Percentiles rank a stretch among this genome's conserved stretches.
Evolutionary conservation across 2,797 vertebrate genomes (phyloP).

Genomic region (Pseudochirops corinnae): DNA sequence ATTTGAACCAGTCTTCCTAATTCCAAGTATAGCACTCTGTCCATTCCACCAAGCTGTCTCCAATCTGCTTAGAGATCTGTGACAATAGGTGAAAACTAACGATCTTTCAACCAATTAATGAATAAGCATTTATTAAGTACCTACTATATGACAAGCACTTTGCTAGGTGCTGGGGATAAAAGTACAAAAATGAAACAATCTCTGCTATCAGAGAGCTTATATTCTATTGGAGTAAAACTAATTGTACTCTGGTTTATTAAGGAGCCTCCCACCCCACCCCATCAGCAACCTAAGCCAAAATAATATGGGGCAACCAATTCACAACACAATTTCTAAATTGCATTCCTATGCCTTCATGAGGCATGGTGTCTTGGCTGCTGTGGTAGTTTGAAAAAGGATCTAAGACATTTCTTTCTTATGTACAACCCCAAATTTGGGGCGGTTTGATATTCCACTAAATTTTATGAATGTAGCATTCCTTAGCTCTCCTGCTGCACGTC

Average conservation of each 20-base stretch:
- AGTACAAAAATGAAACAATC: background rate
- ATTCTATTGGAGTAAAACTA: background rate
- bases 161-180: background rate
- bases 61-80: background rate
- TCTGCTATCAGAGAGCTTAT: background rate
- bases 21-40: background rate
- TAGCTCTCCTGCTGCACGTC: background rate
- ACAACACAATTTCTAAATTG: background rate
- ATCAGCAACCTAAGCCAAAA: background rate
- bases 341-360: background rate
- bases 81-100: background rate
- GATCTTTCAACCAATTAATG: background rate
- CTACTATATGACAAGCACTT: background rate
- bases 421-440: background rate
- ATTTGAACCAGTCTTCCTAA: background rate
- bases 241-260: background rate
- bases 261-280: background rate
- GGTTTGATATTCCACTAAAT: background rate
- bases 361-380: background rate
- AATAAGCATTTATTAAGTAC: background rate
- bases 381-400: background rate
- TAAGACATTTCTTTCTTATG: background rate
- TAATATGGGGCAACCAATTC: background rate
- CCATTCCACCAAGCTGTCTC: background rate
- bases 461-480: background rate